Base-by-base conservation (phyloP, 2,797 vertebrate genomes). In the Rhadinocentrus ornatus region DNA sequence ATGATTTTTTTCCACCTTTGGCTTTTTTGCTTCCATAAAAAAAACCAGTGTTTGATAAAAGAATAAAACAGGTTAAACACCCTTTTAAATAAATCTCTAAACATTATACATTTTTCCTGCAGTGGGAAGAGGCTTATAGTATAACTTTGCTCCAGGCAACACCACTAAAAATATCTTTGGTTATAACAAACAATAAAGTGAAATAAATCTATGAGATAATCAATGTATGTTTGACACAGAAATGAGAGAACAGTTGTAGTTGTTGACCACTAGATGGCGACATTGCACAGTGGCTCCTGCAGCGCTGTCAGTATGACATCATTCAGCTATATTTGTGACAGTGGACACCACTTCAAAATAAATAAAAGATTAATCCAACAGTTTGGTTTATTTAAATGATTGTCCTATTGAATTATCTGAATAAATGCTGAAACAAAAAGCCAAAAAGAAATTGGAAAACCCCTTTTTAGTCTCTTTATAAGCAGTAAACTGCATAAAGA, bases 141-240 rank as follows among this genome's bases (percentile, higher is more conserved):
- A 86, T 69, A 64, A 59, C 58, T 90, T 87, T 93, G 93, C 93
- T 87, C 92, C 93, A 92, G 93, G 92, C 93, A 94, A 93, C 85
- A 81, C 71, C 75, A 82, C 76, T n/a, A 91, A 86, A 88, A 88
- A 87, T 74, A 89, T 93, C 89, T 94, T 94, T 93, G 93, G 94
- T 94, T 93, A 88, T 48, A 68, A 81, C 27, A 81, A 80, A 24
- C 58, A 75, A 73, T 79, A 69, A 74, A 70, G 46, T 55, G 52
- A 84, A 80, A 80, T 34, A 62, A 76, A 46, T 75, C n/a, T 77
- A 44, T 62, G 61, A 27, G 37, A 73, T 66, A 53, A 65, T 67
- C 13, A 22, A 44, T 46, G 22, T 16, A 35, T 1, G 26, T 76
- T 87, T 81, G 85, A 90, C 72, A 89, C 73, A 84, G 77, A 73